A percentile compares a stretch with the other conserved stretches of the same genome.
Evolutionary conservation across 1,140 invertebrate genomes (phyloP).

Genomic region (Drosophila ogumai): DNA sequence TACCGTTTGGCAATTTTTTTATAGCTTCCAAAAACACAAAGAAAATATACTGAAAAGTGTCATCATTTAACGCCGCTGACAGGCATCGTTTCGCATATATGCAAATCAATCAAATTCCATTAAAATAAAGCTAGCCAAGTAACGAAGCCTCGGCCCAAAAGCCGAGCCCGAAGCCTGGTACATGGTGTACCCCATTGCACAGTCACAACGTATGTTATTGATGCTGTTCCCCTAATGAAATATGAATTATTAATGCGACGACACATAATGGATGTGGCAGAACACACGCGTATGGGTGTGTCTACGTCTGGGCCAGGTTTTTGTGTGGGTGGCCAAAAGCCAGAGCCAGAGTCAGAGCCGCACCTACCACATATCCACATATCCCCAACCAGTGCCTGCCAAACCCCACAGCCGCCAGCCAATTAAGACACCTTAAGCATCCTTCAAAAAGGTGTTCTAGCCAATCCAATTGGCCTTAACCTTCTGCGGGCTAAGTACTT

Average conservation of each 20-base stretch:
- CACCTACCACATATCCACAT: constrained; percentile 1
- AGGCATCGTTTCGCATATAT: constrained; percentile 57
- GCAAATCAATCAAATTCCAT: constrained; percentile 80
- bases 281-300: constrained; percentile 26
- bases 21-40: neutral
- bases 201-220: constrained; percentile 21
- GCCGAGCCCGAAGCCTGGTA: neutral
- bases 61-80: constrained; percentile 61
- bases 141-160: neutral
- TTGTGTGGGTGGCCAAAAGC: constrained; percentile 15
- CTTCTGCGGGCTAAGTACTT: constrained; percentile 20
- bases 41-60: constrained; percentile 33
- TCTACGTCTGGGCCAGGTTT: constrained; percentile 30
- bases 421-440: constrained; percentile 31
- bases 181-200: neutral
- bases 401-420: neutral
- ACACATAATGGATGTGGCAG: constrained; percentile 55
- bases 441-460: neutral
- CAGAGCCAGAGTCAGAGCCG: constrained; percentile 1
- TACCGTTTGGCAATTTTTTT: neutral
- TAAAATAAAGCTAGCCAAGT: constrained; percentile 61
- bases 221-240: constrained; percentile 64
- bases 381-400: constrained; percentile 1
- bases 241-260: constrained; percentile 67
- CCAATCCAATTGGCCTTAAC: constrained; percentile 48